A percentile compares a stretch with the other conserved stretches of the same genome.
Conservation (phyloP, 1,140 invertebrate genomes). For the Cotesia chilonis region DNA sequence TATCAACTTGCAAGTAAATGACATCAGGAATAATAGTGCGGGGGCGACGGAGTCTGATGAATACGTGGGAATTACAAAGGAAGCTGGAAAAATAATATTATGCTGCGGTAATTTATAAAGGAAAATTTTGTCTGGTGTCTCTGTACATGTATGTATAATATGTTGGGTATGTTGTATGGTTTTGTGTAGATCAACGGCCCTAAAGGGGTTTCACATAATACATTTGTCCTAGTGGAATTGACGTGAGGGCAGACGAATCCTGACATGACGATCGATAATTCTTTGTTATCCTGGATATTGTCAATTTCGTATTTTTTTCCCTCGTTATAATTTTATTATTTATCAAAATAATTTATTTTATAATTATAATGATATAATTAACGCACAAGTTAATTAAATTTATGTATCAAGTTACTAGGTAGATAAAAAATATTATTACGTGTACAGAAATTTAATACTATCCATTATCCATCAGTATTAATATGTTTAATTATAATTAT, state of each 20-base stretch:
- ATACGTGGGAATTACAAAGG: slow-evolving; percentile 11
- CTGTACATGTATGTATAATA: background rate
- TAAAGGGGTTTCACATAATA: slow-evolving; percentile 15
- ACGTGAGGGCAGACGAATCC: slow-evolving; percentile 6
- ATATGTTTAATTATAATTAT: too few relatives aligned
- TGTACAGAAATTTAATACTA: too few relatives aligned
- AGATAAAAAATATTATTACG: too few relatives aligned
- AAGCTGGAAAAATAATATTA: slow-evolving; percentile 3
- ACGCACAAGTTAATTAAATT: too few relatives aligned
- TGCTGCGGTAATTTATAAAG: background rate
- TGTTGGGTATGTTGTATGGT: slow-evolving; percentile 3
- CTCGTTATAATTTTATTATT: background rate
- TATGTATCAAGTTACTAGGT: too few relatives aligned
- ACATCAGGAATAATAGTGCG: slow-evolving; percentile 3
- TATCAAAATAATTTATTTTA: background rate
- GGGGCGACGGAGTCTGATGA: background rate
- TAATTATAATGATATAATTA: too few relatives aligned
- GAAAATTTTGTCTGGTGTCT: background rate
- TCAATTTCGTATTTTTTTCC: background rate
- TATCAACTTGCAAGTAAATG: slow-evolving; percentile 17
- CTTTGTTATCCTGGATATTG: slow-evolving; percentile 9
- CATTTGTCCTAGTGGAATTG: slow-evolving; percentile 9
- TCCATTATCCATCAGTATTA: too few relatives aligned
- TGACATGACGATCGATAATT: slow-evolving; percentile 13
- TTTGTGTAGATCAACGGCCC: slow-evolving; percentile 10